Conservation (phyloP, 2,888 invertebrate genomes). For the Ariolimax columbianus region DNA sequence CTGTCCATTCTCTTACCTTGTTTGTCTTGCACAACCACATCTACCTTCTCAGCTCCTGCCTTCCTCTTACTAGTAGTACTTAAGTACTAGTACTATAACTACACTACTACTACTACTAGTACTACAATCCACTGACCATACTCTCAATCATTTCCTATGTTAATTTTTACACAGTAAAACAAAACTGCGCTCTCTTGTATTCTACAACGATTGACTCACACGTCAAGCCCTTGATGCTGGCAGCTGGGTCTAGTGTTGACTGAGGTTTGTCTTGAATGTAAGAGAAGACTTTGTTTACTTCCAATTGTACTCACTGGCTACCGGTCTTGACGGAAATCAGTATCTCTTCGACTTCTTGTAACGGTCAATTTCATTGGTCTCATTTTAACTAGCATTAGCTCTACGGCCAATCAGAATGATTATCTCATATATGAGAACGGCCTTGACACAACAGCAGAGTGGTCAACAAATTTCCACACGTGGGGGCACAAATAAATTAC, state of each 20-base stretch:
- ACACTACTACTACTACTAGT: neutral
- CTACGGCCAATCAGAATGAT: conserved; percentile 27
- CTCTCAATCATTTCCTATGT: neutral
- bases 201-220: conserved; percentile 5
- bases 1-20: too few relatives aligned
- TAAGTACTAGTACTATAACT: too few relatives aligned
- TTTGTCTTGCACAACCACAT: too few relatives aligned
- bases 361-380: conserved; percentile 31
- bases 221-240: neutral
- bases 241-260: neutral
- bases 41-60: too few relatives aligned
- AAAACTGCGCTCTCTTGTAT: neutral
- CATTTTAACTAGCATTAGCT: neutral
- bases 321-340: conserved; percentile 40
- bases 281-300: conserved; percentile 23
- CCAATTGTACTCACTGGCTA: conserved; percentile 33
- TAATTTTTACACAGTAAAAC: neutral
- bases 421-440: conserved; percentile 20
- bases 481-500: conserved; percentile 24
- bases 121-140: neutral
- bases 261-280: neutral
- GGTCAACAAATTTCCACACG: conserved; percentile 48
- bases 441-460: conserved; percentile 48
- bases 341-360: neutral
- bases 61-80: too few relatives aligned